Evolutionary conservation across 37 sponge, comb jelly and placozoan species (phyloP), one percentile per base, ranked within the genome.

Genomic region (Chondrosia reniformis): DNA sequence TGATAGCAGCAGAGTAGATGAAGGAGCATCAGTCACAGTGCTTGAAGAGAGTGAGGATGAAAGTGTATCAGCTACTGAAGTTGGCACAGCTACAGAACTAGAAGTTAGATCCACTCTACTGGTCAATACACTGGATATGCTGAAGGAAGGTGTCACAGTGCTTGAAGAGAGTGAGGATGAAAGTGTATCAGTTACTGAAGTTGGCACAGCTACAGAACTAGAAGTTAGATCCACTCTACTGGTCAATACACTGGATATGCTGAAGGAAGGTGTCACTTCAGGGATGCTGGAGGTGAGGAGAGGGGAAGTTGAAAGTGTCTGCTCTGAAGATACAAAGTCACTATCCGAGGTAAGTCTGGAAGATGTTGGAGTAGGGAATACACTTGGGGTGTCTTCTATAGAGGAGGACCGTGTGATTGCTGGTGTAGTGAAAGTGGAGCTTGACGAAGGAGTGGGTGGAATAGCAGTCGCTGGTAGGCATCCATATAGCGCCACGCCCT

Each of bases 401-500:
- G 5, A 7, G 17, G 33, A 6, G 67, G n/a, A n/a, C n/a, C n/a
- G n/a, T 10, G 72, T 39, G n/a, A 5, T 69, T 4, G 24, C 4
- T 2, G 36, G 17, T 3, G 43, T 1, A 19, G 0, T 40, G 10
- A 40, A 21, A 34, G 24, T 40, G 19, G 72, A 69, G 72, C 9
- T 57, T 3, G 62, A 57, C 4, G 54, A 3, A 1, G 36, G 22
- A 1, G 39, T 56, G 54, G 77, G 34, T 4, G 37, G 1, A 3
- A 55, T 25, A 17, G 12, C 45, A 2, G 54, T 6, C 8, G 69
- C 77, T 19, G 69, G 41, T 24, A 38, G 77, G 33, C 84, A 88
- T 10, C 89, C 89, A 76, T 80, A 88, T 22, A 88, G 81, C 22
- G 81, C 65, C 21, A 84, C 84, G 44, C 80, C 67, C 0, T 46